These are phyloP conservation scores for Piliocolobus tephrosceles DNA, from an alignment of 2,113 vertebrate genomes.

Conservation along the genomic window DNA sequence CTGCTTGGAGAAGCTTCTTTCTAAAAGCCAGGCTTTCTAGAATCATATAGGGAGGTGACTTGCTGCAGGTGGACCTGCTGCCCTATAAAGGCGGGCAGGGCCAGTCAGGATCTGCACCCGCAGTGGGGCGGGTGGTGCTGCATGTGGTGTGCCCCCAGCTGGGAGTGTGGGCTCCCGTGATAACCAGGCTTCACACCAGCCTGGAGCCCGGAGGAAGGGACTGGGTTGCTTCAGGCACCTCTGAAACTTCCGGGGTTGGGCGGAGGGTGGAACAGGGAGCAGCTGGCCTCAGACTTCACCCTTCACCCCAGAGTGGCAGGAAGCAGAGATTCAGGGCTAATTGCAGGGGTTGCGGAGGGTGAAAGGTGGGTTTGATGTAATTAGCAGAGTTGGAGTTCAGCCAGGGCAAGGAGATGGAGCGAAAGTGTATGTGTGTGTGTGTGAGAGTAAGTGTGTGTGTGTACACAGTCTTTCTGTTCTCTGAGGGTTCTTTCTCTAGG, in stretches of 20 bases:
- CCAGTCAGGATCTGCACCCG: accelerated
- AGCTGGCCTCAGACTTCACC: neutral
- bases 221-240: constrained; percentile 26
- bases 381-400: constrained; percentile 42
- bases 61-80: accelerated
- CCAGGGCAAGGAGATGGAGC: neutral
- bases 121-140: neutral
- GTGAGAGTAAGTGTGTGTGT: neutral
- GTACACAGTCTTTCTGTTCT: neutral
- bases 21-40: neutral
- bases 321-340: constrained; percentile 60
- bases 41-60: neutral
- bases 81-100: neutral
- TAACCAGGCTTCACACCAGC: neutral
- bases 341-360: constrained; percentile 40
- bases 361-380: constrained; percentile 63
- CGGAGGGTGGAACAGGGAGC: neutral
- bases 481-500: neutral
- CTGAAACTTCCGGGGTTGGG: constrained; percentile 56
- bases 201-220: neutral
- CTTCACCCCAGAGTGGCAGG: constrained; percentile 8
- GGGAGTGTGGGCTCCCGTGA: neutral
- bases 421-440: neutral
- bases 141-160: accelerated
- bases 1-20: neutral